phyloP scores from a whole-genome alignment of 2,888 invertebrate species.

The Encarsia formosa region DNA sequence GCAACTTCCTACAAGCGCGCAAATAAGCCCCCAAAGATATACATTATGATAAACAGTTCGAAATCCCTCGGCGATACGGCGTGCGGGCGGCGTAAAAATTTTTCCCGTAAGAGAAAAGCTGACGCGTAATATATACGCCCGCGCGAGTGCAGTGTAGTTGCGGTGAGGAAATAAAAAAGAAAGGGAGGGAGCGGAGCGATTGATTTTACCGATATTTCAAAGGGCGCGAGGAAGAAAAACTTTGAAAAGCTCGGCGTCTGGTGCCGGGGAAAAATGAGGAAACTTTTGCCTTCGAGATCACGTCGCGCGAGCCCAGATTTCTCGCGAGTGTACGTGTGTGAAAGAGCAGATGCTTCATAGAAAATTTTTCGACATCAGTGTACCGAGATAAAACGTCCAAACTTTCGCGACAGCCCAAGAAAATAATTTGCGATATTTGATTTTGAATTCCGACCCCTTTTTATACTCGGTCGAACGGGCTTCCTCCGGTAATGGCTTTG shows the following conservation, averaged over 20 bases:
- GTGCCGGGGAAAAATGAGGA: slow-evolving; percentile 49
- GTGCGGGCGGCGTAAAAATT: too few species aligned
- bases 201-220: slow-evolving; percentile 46
- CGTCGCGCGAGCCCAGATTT: slow-evolving; percentile 33
- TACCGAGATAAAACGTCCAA: too few species aligned
- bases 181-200: slow-evolving; percentile 33
- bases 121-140: slow-evolving; percentile 23
- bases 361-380: too few species aligned
- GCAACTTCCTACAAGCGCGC: slow-evolving; percentile 10
- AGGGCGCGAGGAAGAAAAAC: slow-evolving; percentile 32
- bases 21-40: slow-evolving; percentile 18
- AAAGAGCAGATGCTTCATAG: too few species aligned
- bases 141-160: slow-evolving; percentile 18
- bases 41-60: slow-evolving; percentile 25
- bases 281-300: slow-evolving; percentile 43
- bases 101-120: too few species aligned
- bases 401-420: too few species aligned
- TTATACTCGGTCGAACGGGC: too few species aligned
- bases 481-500: too few species aligned
- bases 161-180: not conserved
- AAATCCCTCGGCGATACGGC: too few species aligned
- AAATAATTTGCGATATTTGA: too few species aligned
- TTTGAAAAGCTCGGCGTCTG: slow-evolving; percentile 37
- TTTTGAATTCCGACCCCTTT: too few species aligned
- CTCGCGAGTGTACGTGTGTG: not conserved